Base-by-base conservation (phyloP, 2,888 invertebrate genomes). In the Serripes groenlandicus region DNA sequence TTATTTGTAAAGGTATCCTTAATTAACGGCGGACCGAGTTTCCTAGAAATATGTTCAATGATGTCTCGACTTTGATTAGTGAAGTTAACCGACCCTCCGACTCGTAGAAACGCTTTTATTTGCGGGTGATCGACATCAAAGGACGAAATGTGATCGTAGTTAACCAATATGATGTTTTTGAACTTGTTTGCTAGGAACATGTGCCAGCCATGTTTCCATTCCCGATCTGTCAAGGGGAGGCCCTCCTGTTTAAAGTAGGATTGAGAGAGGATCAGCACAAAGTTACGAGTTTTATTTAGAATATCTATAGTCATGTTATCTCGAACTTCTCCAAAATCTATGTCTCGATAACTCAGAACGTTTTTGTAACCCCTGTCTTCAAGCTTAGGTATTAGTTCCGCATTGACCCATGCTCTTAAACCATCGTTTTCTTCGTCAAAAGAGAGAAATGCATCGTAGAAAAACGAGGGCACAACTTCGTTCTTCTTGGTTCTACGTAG, bases 131-230 rank as follows among this genome's bases (percentile, higher is more conserved):
- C 32, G 0, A 82, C 75, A 26, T 75, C 60, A 37, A 70, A 78
- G 21, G 78, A 56, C 30, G 66, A 54, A n/a, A 75, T 35, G 56
- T 75, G 71, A 54, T 78, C 81, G 62, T 54, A 82, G 64, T 82
- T 82, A 23, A 82, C 49, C 3, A 82, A 18, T 15, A 82, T 58
- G 15, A 82, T 66, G 4, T 77, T 82, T 54, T 78, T 78, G 1
- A 18, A 30, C 35, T 23, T 42, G 49, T 75, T 58, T 3, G 21
- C n/a, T 68, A 69, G 71, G 30, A 75, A 75, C 54, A 64, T 35
- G 21, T 68, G 52, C 77, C 71, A 75, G 11, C 68, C 72, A 68
- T 77, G 81, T 72, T 80, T 77, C 77, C 77, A 81, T 75, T 80
- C 84, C 26, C 66, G 71, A 26, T 75, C 78, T 34, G 21, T 74